These are phyloP conservation scores for Tiliqua scincoides DNA, from an alignment of 2,113 vertebrate species.

Conservation along the genomic window DNA sequence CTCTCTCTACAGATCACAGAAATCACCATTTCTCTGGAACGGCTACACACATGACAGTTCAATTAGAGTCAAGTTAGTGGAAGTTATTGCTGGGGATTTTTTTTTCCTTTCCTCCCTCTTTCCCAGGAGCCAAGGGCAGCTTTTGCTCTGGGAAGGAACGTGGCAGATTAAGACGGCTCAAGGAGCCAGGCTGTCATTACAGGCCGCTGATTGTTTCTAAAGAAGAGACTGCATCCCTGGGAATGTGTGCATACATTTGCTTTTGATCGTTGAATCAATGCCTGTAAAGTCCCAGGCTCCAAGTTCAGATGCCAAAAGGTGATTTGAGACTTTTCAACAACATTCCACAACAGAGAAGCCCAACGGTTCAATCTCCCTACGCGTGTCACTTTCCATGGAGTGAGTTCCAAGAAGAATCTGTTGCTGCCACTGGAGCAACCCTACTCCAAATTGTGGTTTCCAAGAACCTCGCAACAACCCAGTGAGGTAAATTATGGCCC, in stretches of 20 bases:
- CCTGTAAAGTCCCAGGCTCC: not conserved
- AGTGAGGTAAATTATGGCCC: too few relatives aligned
- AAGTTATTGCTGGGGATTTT: slow-evolving; percentile 49
- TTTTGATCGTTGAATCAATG: not conserved
- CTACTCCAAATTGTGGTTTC: not conserved
- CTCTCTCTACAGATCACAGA: slow-evolving; percentile 54
- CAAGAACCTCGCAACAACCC: not conserved
- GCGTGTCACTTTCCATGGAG: not conserved
- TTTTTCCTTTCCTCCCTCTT: not conserved
- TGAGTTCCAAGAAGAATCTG: not conserved
- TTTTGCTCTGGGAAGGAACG: slow-evolving; percentile 1
- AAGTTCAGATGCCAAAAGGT: not conserved
- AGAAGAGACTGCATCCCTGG: not conserved
- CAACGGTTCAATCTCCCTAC: not conserved
- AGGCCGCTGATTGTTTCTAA: slow-evolving; percentile 3
- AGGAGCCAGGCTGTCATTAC: not conserved
- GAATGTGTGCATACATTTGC: not conserved
- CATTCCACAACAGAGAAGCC: not conserved
- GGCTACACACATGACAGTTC: slow-evolving; percentile 62
- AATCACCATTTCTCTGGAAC: slow-evolving; percentile 65
- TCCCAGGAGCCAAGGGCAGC: slow-evolving; percentile 5
- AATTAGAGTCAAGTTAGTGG: slow-evolving; percentile 68
- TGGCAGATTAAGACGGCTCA: not conserved
- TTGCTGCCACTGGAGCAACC: not conserved
- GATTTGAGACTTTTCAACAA: not conserved